phyloP scores from a whole-genome alignment of 2,888 invertebrate genomes.

The Aphrophora alni region DNA sequence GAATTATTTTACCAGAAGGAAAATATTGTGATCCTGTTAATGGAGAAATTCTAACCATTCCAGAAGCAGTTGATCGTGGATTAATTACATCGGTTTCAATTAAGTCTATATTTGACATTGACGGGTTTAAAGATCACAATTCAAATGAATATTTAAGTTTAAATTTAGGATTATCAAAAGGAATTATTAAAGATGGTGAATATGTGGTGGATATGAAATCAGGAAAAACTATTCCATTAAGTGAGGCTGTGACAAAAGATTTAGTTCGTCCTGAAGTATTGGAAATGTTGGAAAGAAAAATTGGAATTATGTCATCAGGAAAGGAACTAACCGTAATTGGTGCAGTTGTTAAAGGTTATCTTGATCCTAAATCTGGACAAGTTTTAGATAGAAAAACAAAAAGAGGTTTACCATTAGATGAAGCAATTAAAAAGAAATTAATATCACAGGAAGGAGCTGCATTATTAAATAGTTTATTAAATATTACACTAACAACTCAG shows the following conservation, averaged over 20 bases:
- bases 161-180: conserved; percentile 79
- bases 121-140: conserved; percentile 81
- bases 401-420: conserved; percentile 78
- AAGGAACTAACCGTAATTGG: conserved; percentile 84
- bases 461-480: conserved; percentile 81
- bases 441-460: conserved; percentile 89
- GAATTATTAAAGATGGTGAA: conserved; percentile 72
- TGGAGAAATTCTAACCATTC: conserved; percentile 74
- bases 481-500: conserved; percentile 86
- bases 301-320: conserved; percentile 77
- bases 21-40: conserved; percentile 72
- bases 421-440: conserved; percentile 83
- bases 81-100: conserved; percentile 86
- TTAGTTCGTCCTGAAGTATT: conserved; percentile 83
- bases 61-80: conserved; percentile 89
- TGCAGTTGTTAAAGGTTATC: conserved; percentile 82
- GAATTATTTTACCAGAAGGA: conserved; percentile 65
- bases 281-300: conserved; percentile 82
- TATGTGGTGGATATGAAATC: conserved; percentile 74
- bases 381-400: conserved; percentile 76
- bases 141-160: conserved; percentile 79
- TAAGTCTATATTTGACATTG: conserved; percentile 90
- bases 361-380: conserved; percentile 89
- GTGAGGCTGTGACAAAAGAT: conserved; percentile 79
- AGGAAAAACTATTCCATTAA: conserved; percentile 77